phyloP scores from a whole-genome alignment of 2,888 invertebrate genomes.

The Meliscaeva auricollis region DNA sequence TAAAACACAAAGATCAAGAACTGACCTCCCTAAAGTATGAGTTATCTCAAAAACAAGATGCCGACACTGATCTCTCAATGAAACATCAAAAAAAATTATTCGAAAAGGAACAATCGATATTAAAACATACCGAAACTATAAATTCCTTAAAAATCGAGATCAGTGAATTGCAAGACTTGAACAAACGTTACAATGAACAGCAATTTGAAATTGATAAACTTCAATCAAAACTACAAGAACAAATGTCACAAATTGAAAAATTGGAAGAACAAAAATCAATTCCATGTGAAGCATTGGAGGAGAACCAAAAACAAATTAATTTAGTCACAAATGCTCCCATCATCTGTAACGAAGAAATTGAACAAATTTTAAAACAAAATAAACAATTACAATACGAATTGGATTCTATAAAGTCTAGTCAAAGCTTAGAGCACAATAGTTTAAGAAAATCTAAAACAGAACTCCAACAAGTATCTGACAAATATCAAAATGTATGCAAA shows the following conservation, averaged over 20 bases:
- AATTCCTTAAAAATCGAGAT: constrained; percentile 79
- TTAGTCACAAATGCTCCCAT: background rate
- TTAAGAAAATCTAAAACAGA: constrained; percentile 76
- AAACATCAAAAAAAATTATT: constrained; percentile 42
- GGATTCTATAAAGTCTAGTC: constrained; percentile 52
- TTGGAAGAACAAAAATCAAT: constrained; percentile 38
- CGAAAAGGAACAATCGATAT: constrained; percentile 47
- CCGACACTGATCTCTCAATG: constrained; percentile 1
- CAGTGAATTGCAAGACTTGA: constrained; percentile 77
- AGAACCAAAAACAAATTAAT: background rate
- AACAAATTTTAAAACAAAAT: constrained; percentile 37
- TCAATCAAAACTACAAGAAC: constrained; percentile 77
- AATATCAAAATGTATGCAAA: constrained; percentile 78
- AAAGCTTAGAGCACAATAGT: constrained; percentile 47
- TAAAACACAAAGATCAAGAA: constrained; percentile 50
- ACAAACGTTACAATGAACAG: constrained; percentile 79
- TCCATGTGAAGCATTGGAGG: background rate
- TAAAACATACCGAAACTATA: constrained; percentile 78
- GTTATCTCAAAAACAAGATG: constrained; percentile 34
- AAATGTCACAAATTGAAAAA: constrained; percentile 78
- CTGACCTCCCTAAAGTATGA: constrained; percentile 29
- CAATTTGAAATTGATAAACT: constrained; percentile 79
- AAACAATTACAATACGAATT: constrained; percentile 21
- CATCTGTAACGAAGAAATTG: constrained; percentile 6
- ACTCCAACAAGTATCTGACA: constrained; percentile 77